Percentiles rank a stretch among this genome's conserved stretches.
These are phyloP conservation scores for Lutraria rhynchaena DNA, from an alignment of 1,140 invertebrate species.

Conservation along the genomic window DNA sequence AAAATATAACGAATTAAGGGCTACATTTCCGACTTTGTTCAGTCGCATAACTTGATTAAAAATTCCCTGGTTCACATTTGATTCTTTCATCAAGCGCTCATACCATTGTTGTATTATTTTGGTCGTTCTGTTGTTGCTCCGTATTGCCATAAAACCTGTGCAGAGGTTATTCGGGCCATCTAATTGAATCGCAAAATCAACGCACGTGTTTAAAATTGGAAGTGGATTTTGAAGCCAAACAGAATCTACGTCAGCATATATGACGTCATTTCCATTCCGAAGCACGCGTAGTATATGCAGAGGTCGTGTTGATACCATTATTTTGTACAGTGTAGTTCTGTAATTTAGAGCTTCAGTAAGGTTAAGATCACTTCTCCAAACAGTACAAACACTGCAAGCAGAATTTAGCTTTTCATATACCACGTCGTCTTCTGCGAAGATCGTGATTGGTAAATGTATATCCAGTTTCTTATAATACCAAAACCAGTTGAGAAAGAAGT, in stretches of 20 bases:
- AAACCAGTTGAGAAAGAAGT: conserved; percentile 36
- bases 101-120: not conserved
- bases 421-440: conserved; percentile 1
- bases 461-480: conserved; percentile 15
- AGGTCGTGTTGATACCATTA: not conserved
- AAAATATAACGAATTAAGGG: not conserved
- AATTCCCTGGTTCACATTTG: not conserved
- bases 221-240: conserved; percentile 7
- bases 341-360: too few species aligned
- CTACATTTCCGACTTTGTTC: not conserved
- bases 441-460: not conserved
- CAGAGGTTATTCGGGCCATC: not conserved
- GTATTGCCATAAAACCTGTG: not conserved
- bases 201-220: not conserved
- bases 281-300: not conserved
- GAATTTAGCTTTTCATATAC: conserved; percentile 9
- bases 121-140: not conserved
- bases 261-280: not conserved
- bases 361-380: too few species aligned
- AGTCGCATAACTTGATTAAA: not conserved
- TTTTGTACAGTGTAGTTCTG: not conserved
- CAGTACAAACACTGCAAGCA: too few species aligned
- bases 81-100: not conserved
- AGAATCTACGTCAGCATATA: conserved; percentile 9
- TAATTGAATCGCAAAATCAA: not conserved